Conservation (phyloP, 2,113 vertebrate species). For the Dicrurus megarhynchus region DNA sequence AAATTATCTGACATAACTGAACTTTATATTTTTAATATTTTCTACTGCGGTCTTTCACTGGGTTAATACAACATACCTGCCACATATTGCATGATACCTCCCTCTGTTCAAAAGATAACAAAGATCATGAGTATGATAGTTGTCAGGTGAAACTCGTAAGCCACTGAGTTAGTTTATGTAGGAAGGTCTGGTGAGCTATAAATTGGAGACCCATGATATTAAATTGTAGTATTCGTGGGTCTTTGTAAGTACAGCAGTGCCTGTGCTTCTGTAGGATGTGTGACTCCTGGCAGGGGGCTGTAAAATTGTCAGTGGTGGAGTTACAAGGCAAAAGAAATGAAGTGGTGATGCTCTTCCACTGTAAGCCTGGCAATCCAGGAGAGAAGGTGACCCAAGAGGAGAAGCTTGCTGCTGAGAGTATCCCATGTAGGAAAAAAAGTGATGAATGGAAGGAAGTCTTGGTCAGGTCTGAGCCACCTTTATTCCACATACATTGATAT, state of each 20-base stretch:
- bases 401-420: neutral
- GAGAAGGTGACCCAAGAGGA: neutral
- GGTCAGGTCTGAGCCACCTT: neutral
- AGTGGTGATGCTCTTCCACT: neutral
- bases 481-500: neutral
- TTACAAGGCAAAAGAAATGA: neutral
- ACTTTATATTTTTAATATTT: neutral
- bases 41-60: neutral
- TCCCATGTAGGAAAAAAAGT: neutral
- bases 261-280: neutral
- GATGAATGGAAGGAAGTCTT: neutral
- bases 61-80: neutral
- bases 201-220: fast-evolving
- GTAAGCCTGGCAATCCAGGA: neutral
- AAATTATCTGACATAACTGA: neutral
- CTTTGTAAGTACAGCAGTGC: neutral
- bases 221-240: too few relatives aligned
- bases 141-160: neutral
- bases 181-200: fast-evolving
- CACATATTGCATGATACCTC: neutral
- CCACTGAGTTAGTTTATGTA: neutral
- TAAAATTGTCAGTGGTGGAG: neutral
- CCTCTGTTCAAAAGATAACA: neutral
- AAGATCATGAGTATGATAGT: neutral
- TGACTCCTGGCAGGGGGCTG: neutral